Base-by-base conservation (phyloP, 2,797 vertebrate species). In the Enteromius mattozi region DNA sequence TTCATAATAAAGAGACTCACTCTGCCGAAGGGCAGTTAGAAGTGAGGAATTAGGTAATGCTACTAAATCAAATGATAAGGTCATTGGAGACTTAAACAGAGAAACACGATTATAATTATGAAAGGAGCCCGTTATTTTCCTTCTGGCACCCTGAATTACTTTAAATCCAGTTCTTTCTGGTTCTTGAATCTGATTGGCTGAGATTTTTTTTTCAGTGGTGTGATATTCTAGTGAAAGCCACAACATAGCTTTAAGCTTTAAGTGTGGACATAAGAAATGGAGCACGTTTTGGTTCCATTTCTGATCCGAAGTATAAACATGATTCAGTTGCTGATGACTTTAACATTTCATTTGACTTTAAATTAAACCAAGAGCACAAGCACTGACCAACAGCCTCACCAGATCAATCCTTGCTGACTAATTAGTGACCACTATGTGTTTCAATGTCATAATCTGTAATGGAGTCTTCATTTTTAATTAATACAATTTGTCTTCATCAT, bases 21-120 rank as follows among this genome's bases (percentile, higher is more conserved):
- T 77, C 35, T 42, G 65, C 37, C 42, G 37, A 74, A 37, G 80
- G 80, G 68, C 69, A 76, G 61, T 66, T 85, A 79, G 72, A 5
- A 54, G 56, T 72, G 40, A 80, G 63, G 66, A 45, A 33, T 72
- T 80, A 80, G 65, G 65, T 49, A 59, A 49, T 24, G 19, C 27
- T 37, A 49, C 61, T 85, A 81, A 85, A 85, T 85, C 83, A 80
- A 85, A 80, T 27, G 63, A 83, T 77, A 77, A 77, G 63, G 72
- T 83, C 74, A 86, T 45, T 49, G 37, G 80, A 77, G 54, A 82
- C 80, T 82, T 81, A 56, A 61, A 63, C 51, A 86, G 63, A 78
- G 7, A 65, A 82, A 78, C n/a, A 61, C 3, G 8, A 66, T 45
- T 66, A 61, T 56, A 77, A 56, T 69, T 77, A 77, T 54, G 35